Conservation (phyloP, 2,797 vertebrate genomes). For the Myotis findleyi region DNA sequence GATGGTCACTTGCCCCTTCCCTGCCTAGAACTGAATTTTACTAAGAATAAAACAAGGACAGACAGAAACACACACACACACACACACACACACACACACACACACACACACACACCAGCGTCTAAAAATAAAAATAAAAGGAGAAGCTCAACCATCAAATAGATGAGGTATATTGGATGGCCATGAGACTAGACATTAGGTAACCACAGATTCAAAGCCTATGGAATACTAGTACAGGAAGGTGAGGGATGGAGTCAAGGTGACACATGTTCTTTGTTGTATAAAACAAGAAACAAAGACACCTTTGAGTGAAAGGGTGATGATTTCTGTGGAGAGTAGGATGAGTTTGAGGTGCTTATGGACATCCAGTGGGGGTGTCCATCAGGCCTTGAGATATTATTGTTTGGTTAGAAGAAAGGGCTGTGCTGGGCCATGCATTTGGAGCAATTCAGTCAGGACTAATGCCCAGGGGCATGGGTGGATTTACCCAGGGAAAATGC, state of each 20-base stretch:
- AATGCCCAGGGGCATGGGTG: not conserved
- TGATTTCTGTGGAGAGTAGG: not conserved
- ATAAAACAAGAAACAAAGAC: not conserved
- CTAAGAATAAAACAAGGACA: not conserved
- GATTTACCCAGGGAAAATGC: not conserved
- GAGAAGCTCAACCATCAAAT: not conserved
- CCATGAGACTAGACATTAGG: not conserved
- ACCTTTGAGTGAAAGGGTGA: not conserved
- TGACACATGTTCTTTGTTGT: not conserved
- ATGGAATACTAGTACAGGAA: not conserved
- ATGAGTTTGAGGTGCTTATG: not conserved
- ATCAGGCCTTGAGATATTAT: not conserved
- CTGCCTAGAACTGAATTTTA: constrained; percentile 4
- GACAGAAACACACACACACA: not conserved
- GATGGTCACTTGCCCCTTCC: not conserved
- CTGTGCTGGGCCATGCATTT: not conserved
- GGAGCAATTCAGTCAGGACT: not conserved
- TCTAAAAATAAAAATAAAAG: constrained; percentile 24
- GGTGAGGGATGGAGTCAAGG: not conserved
- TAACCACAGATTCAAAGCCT: not conserved
- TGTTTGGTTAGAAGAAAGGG: not conserved
- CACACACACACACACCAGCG: not conserved
- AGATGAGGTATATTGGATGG: not conserved
- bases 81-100: not conserved
- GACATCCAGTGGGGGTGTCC: not conserved